Percentiles rank a stretch among this genome's conserved stretches.
Evolutionary conservation across 2,888 invertebrate genomes (phyloP).

Genomic region (Odontothrips loti): DNA sequence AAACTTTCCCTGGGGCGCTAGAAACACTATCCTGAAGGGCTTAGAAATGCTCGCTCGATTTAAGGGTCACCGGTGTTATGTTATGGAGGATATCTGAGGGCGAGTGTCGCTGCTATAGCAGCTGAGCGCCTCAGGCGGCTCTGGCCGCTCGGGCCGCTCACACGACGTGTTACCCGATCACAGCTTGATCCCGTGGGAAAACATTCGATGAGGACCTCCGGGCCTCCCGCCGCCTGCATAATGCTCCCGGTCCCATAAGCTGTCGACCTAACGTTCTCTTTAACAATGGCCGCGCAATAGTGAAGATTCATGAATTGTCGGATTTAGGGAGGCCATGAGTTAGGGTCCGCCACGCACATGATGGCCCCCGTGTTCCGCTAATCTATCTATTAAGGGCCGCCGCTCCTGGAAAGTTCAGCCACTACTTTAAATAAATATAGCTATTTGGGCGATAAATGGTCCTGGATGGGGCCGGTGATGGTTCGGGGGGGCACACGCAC

Average conservation of each 20-base stretch:
- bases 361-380: not conserved
- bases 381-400: not conserved
- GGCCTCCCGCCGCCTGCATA: not conserved
- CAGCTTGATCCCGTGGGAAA: too few relatives aligned
- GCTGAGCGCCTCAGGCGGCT: too few relatives aligned
- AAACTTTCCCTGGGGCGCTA: too few relatives aligned
- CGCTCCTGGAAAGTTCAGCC: not conserved
- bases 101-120: too few relatives aligned
- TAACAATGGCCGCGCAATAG: not conserved
- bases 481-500: not conserved
- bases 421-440: constrained; percentile 6
- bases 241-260: not conserved
- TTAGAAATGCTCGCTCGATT: too few relatives aligned
- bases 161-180: too few relatives aligned
- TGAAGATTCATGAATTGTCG: not conserved
- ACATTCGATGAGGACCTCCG: not conserved
- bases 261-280: not conserved
- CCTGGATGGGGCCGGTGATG: not conserved
- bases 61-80: too few relatives aligned
- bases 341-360: not conserved
- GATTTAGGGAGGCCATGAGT: not conserved
- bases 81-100: too few relatives aligned
- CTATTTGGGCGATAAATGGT: not conserved
- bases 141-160: too few relatives aligned
- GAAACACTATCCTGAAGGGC: too few relatives aligned